These are phyloP conservation scores for Periophthalmus magnuspinnatus DNA, from an alignment of 2,797 vertebrate species.

Conservation along the genomic window DNA sequence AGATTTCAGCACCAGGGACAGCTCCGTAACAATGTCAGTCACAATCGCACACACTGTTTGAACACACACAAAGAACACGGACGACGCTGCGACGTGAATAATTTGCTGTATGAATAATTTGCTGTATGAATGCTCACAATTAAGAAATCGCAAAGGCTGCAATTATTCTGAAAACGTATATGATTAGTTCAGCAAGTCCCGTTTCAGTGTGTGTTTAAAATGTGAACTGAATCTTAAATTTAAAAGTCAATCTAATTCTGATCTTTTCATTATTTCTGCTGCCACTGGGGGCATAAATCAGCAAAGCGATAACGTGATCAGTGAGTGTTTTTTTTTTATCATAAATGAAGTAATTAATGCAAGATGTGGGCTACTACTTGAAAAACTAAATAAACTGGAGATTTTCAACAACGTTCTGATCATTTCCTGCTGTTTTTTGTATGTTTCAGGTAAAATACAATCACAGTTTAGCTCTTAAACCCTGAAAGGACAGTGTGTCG, in stretches of 20 bases:
- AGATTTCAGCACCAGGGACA: conserved; percentile 17
- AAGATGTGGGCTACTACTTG: no score
- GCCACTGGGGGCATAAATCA: background rate
- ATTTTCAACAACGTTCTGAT: background rate
- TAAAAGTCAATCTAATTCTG: background rate
- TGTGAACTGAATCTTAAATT: background rate
- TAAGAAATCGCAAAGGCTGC: background rate
- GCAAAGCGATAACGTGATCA: background rate
- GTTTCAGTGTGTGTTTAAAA: background rate
- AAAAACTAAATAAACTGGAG: background rate
- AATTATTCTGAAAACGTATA: background rate
- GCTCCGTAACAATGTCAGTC: background rate
- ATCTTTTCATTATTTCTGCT: background rate
- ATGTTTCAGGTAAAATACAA: background rate
- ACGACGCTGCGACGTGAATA: background rate
- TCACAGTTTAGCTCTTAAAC: background rate
- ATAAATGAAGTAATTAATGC: background rate
- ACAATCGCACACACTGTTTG: conserved; percentile 13
- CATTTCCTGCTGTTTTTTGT: background rate
- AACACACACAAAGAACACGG: background rate
- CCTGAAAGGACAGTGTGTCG: background rate
- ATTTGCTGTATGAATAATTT: background rate
- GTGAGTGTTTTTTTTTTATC: background rate
- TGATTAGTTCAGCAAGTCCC: background rate
- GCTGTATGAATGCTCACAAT: background rate